Conservation (phyloP, 2,113 vertebrate species). For the Megalops atlanticus region DNA sequence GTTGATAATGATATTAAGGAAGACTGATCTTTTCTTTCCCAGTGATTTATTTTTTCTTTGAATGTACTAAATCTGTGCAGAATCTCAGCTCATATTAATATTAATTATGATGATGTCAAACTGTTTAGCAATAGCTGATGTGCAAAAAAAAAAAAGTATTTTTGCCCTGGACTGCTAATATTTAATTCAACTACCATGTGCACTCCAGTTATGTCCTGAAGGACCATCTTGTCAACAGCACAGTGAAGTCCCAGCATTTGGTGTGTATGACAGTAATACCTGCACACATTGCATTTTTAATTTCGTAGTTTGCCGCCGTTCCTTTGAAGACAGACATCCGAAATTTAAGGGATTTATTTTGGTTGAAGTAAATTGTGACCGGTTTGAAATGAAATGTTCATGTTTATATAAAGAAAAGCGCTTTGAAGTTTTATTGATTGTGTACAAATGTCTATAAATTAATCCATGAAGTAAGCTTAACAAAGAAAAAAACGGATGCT, state of each 20-base stretch:
- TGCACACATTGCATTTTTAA: conserved; percentile 41
- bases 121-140: conserved; percentile 54
- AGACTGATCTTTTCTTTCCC: conserved; percentile 54
- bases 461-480: not conserved
- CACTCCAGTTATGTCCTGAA: conserved; percentile 43
- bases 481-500: too few relatives aligned
- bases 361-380: conserved; percentile 61
- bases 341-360: conserved; percentile 59
- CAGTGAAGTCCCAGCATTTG: conserved; percentile 33
- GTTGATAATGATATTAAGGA: conserved; percentile 63
- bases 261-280: conserved; percentile 41
- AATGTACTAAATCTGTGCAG: conserved; percentile 69
- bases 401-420: conserved; percentile 72
- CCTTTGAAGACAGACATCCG: too few relatives aligned
- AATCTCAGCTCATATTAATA: conserved; percentile 63
- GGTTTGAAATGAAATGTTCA: conserved; percentile 50
- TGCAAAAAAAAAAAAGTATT: conserved; percentile 47
- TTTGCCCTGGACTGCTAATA: conserved; percentile 35
- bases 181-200: conserved; percentile 24
- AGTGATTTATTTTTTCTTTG: too few relatives aligned
- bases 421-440: conserved; percentile 59
- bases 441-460: conserved; percentile 19
- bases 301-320: conserved; percentile 46
- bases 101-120: conserved; percentile 60
- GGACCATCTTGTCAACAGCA: conserved; percentile 38